Conservation (phyloP, 2,888 invertebrate genomes). For the Halictus ligatus region DNA sequence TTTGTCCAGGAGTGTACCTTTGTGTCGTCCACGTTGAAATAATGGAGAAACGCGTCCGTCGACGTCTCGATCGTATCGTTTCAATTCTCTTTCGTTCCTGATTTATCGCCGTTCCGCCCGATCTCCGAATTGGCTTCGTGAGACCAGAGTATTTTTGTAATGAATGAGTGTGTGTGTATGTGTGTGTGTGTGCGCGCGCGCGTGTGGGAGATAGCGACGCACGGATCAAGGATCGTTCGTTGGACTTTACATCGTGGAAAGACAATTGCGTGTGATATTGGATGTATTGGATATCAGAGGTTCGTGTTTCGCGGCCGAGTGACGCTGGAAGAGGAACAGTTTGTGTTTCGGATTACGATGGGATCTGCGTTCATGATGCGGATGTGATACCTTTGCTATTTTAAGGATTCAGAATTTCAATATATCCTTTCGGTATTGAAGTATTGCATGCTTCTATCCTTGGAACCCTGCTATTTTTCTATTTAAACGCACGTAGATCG, state of each 20-base stretch:
- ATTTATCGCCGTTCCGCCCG: conserved; percentile 33
- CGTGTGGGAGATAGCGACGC: background rate
- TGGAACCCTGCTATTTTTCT: background rate
- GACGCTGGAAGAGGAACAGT: too few species aligned
- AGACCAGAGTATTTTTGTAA: background rate
- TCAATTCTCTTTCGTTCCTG: conserved; percentile 37
- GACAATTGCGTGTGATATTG: conserved; percentile 34
- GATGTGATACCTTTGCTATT: conserved; percentile 10
- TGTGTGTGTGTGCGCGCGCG: background rate
- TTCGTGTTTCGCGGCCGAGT: background rate
- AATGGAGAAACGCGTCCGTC: conserved; percentile 44
- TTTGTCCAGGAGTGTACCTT: background rate
- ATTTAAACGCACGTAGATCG: background rate
- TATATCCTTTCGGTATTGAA: background rate
- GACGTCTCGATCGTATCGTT: conserved; percentile 51
- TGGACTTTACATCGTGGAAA: conserved; percentile 6
- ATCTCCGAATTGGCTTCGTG: conserved; percentile 7
- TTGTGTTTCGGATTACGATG: conserved; percentile 5
- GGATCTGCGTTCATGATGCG: conserved; percentile 7
- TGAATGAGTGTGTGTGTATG: background rate
- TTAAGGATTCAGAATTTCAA: conserved; percentile 14
- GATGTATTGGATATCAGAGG: background rate
- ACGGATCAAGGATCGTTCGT: conserved; percentile 35
- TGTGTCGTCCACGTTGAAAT: conserved; percentile 33
- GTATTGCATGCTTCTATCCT: background rate